These are phyloP conservation scores for Leptogaster cylindrica DNA, from an alignment of 2,888 invertebrate genomes.

Conservation along the genomic window DNA sequence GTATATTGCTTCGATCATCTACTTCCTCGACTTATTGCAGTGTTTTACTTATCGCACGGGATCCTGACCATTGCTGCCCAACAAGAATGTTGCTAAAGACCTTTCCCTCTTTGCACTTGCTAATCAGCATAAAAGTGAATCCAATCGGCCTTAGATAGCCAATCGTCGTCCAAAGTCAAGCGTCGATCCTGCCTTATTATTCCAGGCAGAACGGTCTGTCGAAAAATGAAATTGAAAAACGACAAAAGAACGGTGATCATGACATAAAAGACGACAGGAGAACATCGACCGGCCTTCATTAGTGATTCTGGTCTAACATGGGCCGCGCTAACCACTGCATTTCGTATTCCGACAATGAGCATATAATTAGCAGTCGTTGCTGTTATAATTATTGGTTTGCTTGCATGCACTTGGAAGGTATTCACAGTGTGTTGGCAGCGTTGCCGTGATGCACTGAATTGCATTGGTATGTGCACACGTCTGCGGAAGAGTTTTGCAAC, in stretches of 20 bases:
- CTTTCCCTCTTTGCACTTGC: no score
- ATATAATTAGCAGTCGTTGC: conserved; percentile 10
- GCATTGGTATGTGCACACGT: conserved; percentile 1
- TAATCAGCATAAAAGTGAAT: no score
- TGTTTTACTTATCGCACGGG: no score
- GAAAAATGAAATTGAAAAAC: not conserved
- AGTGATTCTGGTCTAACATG: conserved; percentile 17
- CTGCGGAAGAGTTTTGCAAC: not conserved
- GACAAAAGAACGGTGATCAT: conserved; percentile 1
- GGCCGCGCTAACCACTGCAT: conserved; percentile 2
- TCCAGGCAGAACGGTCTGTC: conserved; percentile 13
- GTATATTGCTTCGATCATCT: no score
- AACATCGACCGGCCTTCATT: conserved; percentile 23
- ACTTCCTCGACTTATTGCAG: no score
- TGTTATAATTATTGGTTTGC: conserved; percentile 26
- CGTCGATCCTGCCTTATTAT: conserved; percentile 12
- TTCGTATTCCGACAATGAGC: conserved; percentile 22
- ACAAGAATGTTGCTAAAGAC: no score
- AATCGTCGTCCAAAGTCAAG: no score
- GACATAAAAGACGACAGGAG: conserved; percentile 7
- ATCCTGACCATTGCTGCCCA: no score
- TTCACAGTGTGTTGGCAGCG: no score
- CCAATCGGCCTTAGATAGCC: no score
- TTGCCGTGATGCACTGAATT: not conserved
- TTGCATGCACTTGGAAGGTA: not conserved